Conservation (phyloP, 2,113 vertebrate species). For the Mandrillus leucophaeus region DNA sequence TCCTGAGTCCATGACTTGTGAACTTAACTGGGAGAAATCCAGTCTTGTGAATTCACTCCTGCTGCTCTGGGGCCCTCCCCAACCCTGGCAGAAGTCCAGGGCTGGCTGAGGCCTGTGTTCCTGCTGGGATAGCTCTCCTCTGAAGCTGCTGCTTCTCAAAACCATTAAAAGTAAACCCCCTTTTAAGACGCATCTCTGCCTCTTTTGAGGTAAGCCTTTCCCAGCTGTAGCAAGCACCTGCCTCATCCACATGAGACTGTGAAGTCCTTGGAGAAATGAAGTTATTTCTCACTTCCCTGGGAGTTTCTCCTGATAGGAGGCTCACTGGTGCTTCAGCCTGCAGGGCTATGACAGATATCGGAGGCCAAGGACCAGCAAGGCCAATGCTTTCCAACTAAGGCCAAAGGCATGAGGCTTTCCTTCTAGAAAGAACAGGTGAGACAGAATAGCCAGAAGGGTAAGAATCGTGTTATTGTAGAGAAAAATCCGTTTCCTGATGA, state of each 20-base stretch:
- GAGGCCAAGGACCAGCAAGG: not conserved
- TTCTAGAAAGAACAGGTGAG: not conserved
- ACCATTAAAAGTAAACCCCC: not conserved
- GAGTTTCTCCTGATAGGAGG: not conserved
- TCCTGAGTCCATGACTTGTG: not conserved
- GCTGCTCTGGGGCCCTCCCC: not conserved
- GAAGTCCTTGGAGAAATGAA: not conserved
- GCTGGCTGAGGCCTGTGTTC: not conserved
- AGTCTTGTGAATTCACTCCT: too few species aligned
- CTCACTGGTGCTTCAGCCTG: not conserved
- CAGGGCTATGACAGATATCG: not conserved
- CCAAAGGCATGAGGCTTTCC: too few species aligned
- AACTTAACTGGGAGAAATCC: not conserved
- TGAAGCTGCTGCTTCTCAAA: not conserved
- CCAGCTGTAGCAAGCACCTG: not conserved
- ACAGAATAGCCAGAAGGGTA: not conserved
- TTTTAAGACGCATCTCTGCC: not conserved
- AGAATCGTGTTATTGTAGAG: not conserved
- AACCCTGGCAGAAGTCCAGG: not conserved
- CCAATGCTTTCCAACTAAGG: not conserved
- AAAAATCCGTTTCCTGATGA: too few species aligned
- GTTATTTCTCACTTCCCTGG: not conserved
- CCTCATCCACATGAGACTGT: not conserved
- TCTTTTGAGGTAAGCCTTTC: not conserved
- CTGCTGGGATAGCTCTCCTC: fast-evolving